Evolutionary conservation across 2,113 vertebrate genomes (phyloP), one percentile per base, ranked within the genome.

Genomic region (Tonatia bakeri): DNA sequence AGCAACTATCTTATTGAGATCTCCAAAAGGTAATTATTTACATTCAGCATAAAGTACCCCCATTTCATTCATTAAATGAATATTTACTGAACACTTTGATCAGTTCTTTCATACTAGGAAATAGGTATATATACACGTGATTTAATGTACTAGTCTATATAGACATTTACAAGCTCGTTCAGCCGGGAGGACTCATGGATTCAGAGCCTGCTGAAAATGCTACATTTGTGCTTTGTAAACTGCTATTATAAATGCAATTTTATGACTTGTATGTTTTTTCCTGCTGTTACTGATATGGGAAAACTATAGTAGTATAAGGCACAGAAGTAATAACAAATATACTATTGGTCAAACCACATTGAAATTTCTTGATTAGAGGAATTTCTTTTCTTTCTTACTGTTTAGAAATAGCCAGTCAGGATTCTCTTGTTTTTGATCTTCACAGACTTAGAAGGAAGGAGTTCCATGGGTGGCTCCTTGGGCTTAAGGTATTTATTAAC

Each of bases 1-100:
- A 85, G 94, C 28, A 26, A 85, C 20, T 79, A 31, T 83, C 12
- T 52, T 93, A 65, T 26, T 84, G 69, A 87, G 90, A 82, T 87
- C 26, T 88, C n/a, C 28, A 85, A 80, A 38, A 50, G 7, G 4
- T 85, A 95, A 92, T 84, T 95, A 31, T 33, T 52, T 45, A 1
- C 7, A 36, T 89, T 82, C 69, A 93, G 95, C n/a, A 89, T 79
- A 72, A 91, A 28, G 3, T 38, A 93, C 20, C 50, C 3, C 7
- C 2, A 50, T 61, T 82, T 19, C 6, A 76, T 77, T 36, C 8
- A 67, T 52, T 94, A 90, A 92, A 43, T 72, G 36, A 93, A 56
- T 86, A 93, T 88, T 33, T 72, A 83, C 67, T 85, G 61, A 91
- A 92, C 7, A 92, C 22, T 19, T 28, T 79, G 5, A 90, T 36